A percentile compares a stretch with the other conserved stretches of the same genome.
These are phyloP conservation scores for Grantiella picta DNA, from an alignment of 2,113 vertebrate species.

Conservation along the genomic window DNA sequence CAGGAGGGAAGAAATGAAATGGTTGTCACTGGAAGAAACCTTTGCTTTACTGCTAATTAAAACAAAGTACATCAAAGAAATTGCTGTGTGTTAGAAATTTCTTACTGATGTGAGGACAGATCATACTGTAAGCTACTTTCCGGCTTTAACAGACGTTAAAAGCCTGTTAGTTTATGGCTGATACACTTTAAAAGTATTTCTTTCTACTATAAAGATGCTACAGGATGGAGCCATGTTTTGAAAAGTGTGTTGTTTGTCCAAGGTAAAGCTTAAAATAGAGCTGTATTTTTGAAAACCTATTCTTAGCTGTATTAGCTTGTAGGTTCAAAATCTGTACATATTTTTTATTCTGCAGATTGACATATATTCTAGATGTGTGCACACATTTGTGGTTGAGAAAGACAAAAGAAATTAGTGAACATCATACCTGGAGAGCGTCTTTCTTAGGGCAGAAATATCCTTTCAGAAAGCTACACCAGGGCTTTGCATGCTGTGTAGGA, in stretches of 20 bases:
- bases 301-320: background rate
- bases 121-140: background rate
- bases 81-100: background rate
- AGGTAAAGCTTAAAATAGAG: background rate
- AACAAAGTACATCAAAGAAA: background rate
- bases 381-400: background rate
- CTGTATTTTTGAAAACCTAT: background rate
- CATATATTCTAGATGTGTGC: background rate
- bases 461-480: background rate
- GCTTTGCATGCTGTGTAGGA: background rate
- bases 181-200: background rate
- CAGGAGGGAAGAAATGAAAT: background rate
- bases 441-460: background rate
- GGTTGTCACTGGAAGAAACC: background rate
- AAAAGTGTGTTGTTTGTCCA: background rate
- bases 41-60: background rate
- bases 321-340: background rate
- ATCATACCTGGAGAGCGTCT: background rate
- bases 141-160: background rate
- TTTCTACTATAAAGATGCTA: background rate
- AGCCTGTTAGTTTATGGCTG: background rate
- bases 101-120: background rate
- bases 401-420: background rate
- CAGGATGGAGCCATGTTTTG: background rate
- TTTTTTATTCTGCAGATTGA: background rate